Evolutionary conservation across 2,113 vertebrate genomes (phyloP).

Genomic region (Ia io): DNA sequence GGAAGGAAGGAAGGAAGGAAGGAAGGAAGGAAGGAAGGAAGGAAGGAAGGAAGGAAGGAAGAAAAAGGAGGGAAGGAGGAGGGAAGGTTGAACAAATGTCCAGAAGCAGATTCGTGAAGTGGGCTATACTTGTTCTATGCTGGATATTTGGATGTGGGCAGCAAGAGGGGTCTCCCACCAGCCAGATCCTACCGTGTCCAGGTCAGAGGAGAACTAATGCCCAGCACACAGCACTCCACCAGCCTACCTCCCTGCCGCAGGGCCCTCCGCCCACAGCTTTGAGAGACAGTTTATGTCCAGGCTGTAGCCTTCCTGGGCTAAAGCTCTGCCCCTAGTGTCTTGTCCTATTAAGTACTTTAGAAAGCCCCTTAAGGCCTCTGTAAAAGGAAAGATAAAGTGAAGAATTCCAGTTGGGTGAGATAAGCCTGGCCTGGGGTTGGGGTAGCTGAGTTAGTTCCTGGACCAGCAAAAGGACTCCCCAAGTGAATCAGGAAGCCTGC

Average conservation of each 20-base stretch:
- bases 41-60: background rate
- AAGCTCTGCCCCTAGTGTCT: background rate
- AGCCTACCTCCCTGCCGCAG: background rate
- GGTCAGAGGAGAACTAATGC: background rate
- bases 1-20: background rate
- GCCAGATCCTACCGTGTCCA: background rate
- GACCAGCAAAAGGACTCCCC: background rate
- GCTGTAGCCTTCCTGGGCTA: background rate
- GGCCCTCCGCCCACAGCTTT: background rate
- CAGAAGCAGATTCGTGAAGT: background rate
- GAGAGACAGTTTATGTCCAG: background rate
- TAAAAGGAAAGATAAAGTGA: conserved; percentile 32
- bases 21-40: background rate
- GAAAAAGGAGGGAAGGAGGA: too few relatives aligned
- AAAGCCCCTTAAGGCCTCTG: background rate
- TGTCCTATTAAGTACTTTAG: background rate
- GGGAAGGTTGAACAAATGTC: background rate
- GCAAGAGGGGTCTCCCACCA: background rate
- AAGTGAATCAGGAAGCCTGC: background rate
- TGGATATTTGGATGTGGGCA: background rate
- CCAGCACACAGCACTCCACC: background rate
- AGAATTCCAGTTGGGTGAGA: conserved; percentile 22
- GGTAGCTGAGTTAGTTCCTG: background rate
- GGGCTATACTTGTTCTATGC: background rate
- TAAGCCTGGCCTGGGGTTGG: background rate